Evolutionary conservation across 2,113 vertebrate genomes (phyloP), one percentile per base, ranked within the genome.

Genomic region (Speoplatyrhinus poulsoni): DNA sequence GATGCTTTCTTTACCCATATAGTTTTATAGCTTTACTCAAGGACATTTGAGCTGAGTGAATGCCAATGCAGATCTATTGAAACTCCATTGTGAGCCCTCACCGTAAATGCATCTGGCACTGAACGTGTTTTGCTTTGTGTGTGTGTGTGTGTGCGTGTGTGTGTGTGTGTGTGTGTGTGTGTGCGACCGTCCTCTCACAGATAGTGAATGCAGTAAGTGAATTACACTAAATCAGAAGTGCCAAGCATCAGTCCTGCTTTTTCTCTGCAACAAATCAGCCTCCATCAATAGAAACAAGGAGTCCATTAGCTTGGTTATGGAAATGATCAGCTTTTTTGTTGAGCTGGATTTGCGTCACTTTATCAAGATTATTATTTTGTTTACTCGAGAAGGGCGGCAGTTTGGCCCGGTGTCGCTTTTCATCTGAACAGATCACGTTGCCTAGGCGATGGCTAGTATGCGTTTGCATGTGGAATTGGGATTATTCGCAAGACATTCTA

Each of bases 291-390:
- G 33, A 47, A 70, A 79, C 62, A 59, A 36, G 67, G 26, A 7
- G 66, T 50, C 68, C 41, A 12, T 76, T 70, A 49, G 62, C 73
- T 83, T 32, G 17, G 56, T 75, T 73, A 62, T 70, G 68, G 65
- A 67, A 54, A 56, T 63, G 72, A 81, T 86, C 77, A 1, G 59
- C 69, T 50, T 84, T 26, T 46, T n/a, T 59, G 70, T 91, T 91
- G 82, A 87, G 72, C 77, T 62, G 36, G 3, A 54, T 73, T 90
- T 89, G 87, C 87, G 87, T 91, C 88, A 91, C 69, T 69, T 80
- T 70, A 85, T 85, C 68, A 63, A 78, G 72, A 87, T 82, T 73
- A 17, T 56, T 17, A 77, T 82, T 87, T 87, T 87, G 76, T 85
- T 87, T 85, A 80, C 82, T 63, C 79, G 75, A 72, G 80, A 81